Conservation (phyloP, 2,797 vertebrate genomes). For the Amblyopsis hoosieri region DNA sequence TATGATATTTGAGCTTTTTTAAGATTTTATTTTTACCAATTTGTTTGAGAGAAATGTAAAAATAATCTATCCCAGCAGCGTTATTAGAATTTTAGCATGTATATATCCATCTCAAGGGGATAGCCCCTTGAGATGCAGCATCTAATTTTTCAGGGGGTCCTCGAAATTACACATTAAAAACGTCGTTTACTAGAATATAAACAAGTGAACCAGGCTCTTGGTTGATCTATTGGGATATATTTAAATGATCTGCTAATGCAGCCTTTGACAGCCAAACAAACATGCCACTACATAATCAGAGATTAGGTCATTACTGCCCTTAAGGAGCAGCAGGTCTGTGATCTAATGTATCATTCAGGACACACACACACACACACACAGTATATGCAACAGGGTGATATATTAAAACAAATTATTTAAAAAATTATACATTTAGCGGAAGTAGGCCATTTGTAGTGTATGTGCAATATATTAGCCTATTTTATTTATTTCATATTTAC, state of each 20-base stretch:
- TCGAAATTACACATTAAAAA: slow-evolving; percentile 1
- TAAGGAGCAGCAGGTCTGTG: slow-evolving; percentile 50
- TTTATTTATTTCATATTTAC: too few relatives aligned
- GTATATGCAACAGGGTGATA: too few relatives aligned
- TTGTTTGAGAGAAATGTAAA: too few relatives aligned
- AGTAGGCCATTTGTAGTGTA: too few relatives aligned
- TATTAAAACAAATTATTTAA: too few relatives aligned
- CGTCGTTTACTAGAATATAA: not conserved
- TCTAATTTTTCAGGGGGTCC: too few relatives aligned
- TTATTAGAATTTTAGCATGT: too few relatives aligned
- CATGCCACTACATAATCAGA: slow-evolving; percentile 39
- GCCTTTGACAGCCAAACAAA: slow-evolving; percentile 49
- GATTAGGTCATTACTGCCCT: slow-evolving; percentile 62
- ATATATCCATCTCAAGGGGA: not conserved
- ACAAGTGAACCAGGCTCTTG: slow-evolving; percentile 2
- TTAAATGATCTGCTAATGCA: slow-evolving; percentile 45
- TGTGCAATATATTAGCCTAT: too few relatives aligned
- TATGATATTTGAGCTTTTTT: too few relatives aligned
- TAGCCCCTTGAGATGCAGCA: not conserved
- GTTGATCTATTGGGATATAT: slow-evolving; percentile 1
- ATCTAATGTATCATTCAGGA: slow-evolving; percentile 54
- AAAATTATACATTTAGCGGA: too few relatives aligned
- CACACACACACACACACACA: slow-evolving; percentile 10
- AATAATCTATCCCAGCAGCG: too few relatives aligned
- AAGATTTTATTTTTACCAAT: too few relatives aligned